Evolutionary conservation across 2,113 vertebrate species (phyloP), one percentile per base, ranked within the genome.

Genomic region (Phylloscopus trochilus): DNA sequence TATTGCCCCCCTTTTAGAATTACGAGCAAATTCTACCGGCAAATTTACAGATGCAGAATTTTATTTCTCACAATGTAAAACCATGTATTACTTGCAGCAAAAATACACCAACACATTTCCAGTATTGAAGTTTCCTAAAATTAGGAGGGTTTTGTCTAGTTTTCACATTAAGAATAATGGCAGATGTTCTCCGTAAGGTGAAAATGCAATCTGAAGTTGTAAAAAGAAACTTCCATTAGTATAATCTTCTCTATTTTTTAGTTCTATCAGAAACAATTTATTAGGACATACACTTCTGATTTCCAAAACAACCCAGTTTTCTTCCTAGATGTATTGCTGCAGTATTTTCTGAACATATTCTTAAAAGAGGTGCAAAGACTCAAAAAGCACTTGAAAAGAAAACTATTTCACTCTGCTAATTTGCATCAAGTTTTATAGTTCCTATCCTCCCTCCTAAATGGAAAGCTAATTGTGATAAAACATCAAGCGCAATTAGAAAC

Each of bases 391-490:
- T 44, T 86, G 56, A 51, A 86, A 91, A 87, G 55, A 81, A 90
- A 91, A 66, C 82, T 67, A 94, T 75, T 91, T 86, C 52, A 64
- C 39, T 73, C 21, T 4, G 15, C 64, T 92, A 67, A 96, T 86
- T 83, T 90, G 27, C n/a, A 39, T 81, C 15, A 47, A 58, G 51
- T 55, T 95, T 95, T 87, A 90, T 60, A 86, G 74, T 49, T 95
- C 74, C 47, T 77, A 80, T 80, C 59, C 27, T 94, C 43, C 33
- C 39, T 90, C 47, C 59, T 88, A 90, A 90, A 90, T 56, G 60
- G 78, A 90, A 85, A 94, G 51, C 35, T 75, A 92, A 74, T 77
- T 76, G 86, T 41, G 43, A 63, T 88, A 90, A 95, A 95, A 80
- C 82, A 88, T 59, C 55, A 74, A 88, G 43, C 28, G 49, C 90